Evolutionary conservation across 2,113 vertebrate species (phyloP).

Genomic region (Colistium nudipinnis): DNA sequence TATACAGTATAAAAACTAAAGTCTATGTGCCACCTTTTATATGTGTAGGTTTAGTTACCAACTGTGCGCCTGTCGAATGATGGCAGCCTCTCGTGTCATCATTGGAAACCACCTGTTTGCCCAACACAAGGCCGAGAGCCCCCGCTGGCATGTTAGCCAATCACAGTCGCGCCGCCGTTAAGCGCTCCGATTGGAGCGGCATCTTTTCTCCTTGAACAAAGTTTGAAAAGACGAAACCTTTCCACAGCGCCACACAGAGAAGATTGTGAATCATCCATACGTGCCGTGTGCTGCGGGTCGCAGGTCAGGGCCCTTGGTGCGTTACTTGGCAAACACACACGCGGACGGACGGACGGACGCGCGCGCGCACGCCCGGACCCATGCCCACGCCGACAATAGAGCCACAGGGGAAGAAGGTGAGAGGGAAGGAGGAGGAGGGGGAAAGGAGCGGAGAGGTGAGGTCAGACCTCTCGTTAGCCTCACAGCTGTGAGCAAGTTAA

Average conservation of each 20-base stretch:
- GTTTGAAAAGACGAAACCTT: slow-evolving; percentile 75
- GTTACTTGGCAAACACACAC: slow-evolving; percentile 48
- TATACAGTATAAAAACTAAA: too few relatives aligned
- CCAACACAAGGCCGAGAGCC: too few relatives aligned
- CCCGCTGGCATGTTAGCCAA: neutral
- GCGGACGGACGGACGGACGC: slow-evolving; percentile 22
- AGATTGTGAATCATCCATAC: slow-evolving; percentile 72
- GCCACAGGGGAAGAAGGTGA: slow-evolving; percentile 66
- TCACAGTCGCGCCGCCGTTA: slow-evolving; percentile 1
- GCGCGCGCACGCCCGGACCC: slow-evolving; percentile 17
- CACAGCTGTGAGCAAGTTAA: slow-evolving; percentile 77
- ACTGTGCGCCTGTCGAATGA: too few relatives aligned
- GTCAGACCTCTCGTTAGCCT: slow-evolving; percentile 83
- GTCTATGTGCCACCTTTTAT: too few relatives aligned
- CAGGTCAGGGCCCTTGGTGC: slow-evolving; percentile 70
- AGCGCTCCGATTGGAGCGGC: slow-evolving; percentile 9
- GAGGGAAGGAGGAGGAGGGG: slow-evolving; percentile 44
- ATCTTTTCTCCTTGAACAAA: slow-evolving; percentile 77
- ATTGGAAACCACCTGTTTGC: too few relatives aligned
- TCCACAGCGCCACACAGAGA: slow-evolving; percentile 73
- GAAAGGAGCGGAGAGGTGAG: slow-evolving; percentile 59
- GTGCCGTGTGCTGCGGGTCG: slow-evolving; percentile 67
- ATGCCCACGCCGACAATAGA: slow-evolving; percentile 23
- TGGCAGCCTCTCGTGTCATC: too few relatives aligned
- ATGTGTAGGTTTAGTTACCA: too few relatives aligned